Percentiles rank a stretch among this genome's conserved stretches.
phyloP scores from a whole-genome alignment of 2,888 invertebrate species.

The Malthinus seriepunctatus region DNA sequence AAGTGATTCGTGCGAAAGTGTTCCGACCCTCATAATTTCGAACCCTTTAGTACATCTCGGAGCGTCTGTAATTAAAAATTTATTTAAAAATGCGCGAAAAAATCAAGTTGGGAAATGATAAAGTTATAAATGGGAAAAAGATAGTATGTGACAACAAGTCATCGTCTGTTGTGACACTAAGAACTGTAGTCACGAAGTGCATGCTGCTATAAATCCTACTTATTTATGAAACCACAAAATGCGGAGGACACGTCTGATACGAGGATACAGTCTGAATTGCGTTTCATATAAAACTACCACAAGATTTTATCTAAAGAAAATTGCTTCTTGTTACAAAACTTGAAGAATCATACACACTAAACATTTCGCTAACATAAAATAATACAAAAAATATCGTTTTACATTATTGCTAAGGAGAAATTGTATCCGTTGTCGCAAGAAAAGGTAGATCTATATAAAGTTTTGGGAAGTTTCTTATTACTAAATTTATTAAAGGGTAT shows the following conservation, averaged over 20 bases:
- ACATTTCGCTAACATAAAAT: too few relatives aligned
- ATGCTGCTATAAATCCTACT: constrained; percentile 54
- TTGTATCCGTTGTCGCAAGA: too few relatives aligned
- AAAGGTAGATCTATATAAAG: too few relatives aligned
- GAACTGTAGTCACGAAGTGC: constrained; percentile 51
- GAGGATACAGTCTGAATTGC: constrained; percentile 41
- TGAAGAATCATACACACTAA: constrained; percentile 12
- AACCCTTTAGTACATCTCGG: constrained; percentile 77
- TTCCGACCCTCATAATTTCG: constrained; percentile 72
- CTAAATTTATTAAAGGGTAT: too few relatives aligned
- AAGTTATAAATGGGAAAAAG: constrained; percentile 35
- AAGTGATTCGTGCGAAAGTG: constrained; percentile 72
- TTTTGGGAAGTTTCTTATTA: too few relatives aligned
- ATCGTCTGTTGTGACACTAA: constrained; percentile 47
- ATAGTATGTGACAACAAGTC: constrained; percentile 47
- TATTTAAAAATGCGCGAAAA: neutral
- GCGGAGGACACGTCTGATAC: constrained; percentile 46
- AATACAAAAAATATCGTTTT: too few relatives aligned
- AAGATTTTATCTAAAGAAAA: constrained; percentile 35
- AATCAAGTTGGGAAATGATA: constrained; percentile 20
- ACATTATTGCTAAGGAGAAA: too few relatives aligned
- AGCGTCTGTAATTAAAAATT: constrained; percentile 61
- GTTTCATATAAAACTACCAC: constrained; percentile 33
- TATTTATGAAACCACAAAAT: constrained; percentile 53
- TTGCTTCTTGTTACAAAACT: constrained; percentile 23